Percentiles rank a stretch among this genome's conserved stretches.
These are phyloP conservation scores for Phalacrocorax aristotelis DNA, from an alignment of 2,113 vertebrate genomes.

Conservation along the genomic window DNA sequence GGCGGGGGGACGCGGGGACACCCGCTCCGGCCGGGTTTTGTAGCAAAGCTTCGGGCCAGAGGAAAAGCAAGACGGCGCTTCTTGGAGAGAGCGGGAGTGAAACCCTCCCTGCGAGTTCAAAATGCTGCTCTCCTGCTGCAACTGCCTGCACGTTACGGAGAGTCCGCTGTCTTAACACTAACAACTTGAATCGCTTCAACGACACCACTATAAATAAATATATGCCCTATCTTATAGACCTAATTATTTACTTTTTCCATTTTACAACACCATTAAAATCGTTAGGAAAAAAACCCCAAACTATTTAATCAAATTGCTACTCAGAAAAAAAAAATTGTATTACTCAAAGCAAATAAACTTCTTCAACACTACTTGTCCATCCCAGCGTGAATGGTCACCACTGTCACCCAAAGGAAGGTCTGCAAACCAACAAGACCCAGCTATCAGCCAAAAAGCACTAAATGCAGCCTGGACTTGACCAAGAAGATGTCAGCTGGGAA, in stretches of 20 bases:
- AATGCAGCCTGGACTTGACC: not conserved
- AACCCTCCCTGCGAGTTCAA: not conserved
- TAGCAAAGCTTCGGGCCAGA: not conserved
- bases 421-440: not conserved
- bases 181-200: not conserved
- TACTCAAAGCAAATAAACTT: not conserved
- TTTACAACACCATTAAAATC: not conserved
- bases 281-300: not conserved
- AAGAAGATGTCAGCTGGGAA: not conserved
- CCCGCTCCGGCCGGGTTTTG: fast-evolving
- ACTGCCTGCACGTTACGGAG: not conserved
- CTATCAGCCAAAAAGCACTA: not conserved
- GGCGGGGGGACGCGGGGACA: not conserved
- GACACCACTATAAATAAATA: not conserved
- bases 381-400: not conserved
- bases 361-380: not conserved
- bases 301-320: not conserved
- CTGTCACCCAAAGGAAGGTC: not conserved
- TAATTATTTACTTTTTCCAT: not conserved
- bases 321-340: not conserved
- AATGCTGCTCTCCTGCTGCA: not conserved
- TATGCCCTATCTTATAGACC: not conserved
- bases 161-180: not conserved
- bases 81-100: not conserved
- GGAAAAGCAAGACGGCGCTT: not conserved